These are phyloP conservation scores for Dryadula phaetusa DNA, from an alignment of 2,888 invertebrate genomes.

Conservation along the genomic window DNA sequence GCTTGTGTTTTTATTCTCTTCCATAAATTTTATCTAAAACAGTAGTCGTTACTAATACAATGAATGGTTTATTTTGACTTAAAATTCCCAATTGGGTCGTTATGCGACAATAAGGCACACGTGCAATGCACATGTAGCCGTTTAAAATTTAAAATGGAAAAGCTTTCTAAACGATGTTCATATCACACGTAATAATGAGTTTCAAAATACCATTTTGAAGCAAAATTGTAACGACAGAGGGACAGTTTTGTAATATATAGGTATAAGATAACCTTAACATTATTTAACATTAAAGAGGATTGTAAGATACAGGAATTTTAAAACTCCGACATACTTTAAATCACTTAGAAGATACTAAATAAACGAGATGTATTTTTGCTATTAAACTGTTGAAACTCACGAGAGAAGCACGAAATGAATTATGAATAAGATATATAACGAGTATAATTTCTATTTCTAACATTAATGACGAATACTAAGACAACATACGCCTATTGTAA, in stretches of 20 bases:
- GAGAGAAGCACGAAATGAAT: slow-evolving; percentile 32
- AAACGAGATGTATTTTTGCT: slow-evolving; percentile 28
- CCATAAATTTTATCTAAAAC: background rate
- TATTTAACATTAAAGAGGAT: no score
- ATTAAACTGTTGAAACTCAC: slow-evolving; percentile 19
- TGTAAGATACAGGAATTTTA: no score
- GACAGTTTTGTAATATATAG: no score
- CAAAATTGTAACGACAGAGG: background rate
- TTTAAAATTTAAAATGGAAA: background rate
- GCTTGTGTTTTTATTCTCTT: background rate
- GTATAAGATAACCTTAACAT: background rate
- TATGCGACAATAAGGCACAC: slow-evolving; percentile 29
- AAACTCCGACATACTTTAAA: slow-evolving; percentile 9
- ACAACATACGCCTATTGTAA: background rate
- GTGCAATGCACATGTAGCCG: slow-evolving; percentile 38
- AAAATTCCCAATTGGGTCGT: slow-evolving; percentile 31
- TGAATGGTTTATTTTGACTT: background rate
- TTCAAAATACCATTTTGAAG: background rate
- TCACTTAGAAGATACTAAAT: slow-evolving; percentile 32
- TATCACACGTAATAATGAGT: background rate
- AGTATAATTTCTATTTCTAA: background rate
- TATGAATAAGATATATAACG: slow-evolving; percentile 20
- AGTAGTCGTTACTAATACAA: background rate
- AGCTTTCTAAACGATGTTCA: background rate
- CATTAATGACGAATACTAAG: slow-evolving; percentile 5